Evolutionary conservation across 2,113 vertebrate genomes (phyloP).

Genomic region (Chrysochloris asiatica): DNA sequence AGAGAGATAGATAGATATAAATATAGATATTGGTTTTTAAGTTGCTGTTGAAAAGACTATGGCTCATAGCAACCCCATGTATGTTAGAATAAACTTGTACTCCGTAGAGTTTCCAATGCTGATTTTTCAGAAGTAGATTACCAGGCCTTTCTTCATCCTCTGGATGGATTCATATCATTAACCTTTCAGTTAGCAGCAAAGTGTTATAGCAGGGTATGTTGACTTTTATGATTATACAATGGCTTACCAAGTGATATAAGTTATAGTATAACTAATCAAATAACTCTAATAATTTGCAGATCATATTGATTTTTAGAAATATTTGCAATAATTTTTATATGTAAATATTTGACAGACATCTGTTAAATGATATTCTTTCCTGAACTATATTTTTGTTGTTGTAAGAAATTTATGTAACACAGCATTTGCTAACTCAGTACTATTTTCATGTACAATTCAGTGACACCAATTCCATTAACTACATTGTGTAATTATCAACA

Average conservation of each 20-base stretch:
- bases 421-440: neutral
- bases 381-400: neutral
- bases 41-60: neutral
- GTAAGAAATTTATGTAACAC: neutral
- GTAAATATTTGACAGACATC: too few species aligned
- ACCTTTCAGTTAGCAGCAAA: neutral
- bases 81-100: neutral
- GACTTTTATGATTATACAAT: neutral
- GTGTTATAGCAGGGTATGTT: neutral
- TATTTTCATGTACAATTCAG: neutral
- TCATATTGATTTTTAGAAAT: neutral
- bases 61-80: neutral
- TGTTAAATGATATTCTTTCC: neutral
- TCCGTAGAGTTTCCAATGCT: neutral
- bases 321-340: neutral
- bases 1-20: neutral
- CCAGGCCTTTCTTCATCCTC: neutral
- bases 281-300: neutral
- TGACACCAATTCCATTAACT: neutral
- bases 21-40: too few species aligned
- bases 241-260: neutral
- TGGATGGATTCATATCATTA: neutral
- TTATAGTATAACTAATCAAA: neutral
- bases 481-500: neutral
- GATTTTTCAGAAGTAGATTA: neutral